Conservation (phyloP, 2,113 vertebrate species). For the Ranitomeya variabilis region DNA sequence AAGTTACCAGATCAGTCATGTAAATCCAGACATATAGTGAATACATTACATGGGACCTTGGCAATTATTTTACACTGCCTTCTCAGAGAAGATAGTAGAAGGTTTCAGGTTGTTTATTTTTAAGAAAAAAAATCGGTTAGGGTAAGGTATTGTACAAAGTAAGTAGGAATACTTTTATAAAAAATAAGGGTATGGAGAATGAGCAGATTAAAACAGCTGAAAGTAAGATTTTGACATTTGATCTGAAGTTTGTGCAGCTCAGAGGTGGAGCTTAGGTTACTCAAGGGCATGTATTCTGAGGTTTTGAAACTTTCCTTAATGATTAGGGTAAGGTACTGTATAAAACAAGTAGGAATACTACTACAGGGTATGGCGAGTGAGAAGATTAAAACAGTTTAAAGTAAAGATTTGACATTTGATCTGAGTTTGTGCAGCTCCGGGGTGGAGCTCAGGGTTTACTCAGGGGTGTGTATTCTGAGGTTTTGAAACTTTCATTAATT, state of each 20-base stretch:
- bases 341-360: too few species aligned
- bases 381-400: background rate
- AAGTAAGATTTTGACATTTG: background rate
- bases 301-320: too few species aligned
- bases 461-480: background rate
- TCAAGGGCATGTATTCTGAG: background rate
- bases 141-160: background rate
- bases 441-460: background rate
- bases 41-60: conserved; percentile 17
- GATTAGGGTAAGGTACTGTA: too few species aligned
- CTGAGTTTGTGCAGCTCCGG: background rate
- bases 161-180: background rate
- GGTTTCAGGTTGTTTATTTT: background rate
- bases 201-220: background rate
- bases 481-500: too few species aligned
- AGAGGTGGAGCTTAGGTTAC: background rate
- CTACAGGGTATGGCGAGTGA: background rate
- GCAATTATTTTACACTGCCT: background rate
- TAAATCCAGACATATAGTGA: conserved; percentile 13
- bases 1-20: background rate
- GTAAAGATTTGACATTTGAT: background rate
- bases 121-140: background rate
- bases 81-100: background rate
- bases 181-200: too few species aligned
- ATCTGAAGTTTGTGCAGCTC: background rate